phyloP scores from a whole-genome alignment of 2,113 vertebrate species.

The Plotosus lineatus region DNA sequence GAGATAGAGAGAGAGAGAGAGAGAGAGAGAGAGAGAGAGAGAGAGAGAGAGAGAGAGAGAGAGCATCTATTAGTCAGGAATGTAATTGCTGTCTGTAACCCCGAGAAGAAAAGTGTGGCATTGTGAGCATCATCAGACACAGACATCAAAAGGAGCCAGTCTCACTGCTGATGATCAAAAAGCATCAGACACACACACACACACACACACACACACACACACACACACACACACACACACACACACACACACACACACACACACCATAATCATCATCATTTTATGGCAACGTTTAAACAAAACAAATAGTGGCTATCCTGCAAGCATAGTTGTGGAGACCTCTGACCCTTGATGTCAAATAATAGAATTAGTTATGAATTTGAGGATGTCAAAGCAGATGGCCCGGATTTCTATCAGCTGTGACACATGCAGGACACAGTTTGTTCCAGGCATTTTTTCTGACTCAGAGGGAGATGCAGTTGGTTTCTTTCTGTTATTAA shows the following conservation, averaged over 20 bases:
- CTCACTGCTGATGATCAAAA: neutral
- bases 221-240: neutral
- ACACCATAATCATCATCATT: too few relatives aligned
- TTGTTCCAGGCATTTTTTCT: neutral
- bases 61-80: conserved; percentile 50
- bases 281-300: too few relatives aligned
- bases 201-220: neutral
- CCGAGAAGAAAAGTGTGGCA: neutral
- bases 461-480: neutral
- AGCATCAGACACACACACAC: neutral
- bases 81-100: conserved; percentile 54
- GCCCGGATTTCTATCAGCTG: neutral
- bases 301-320: neutral
- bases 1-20: conserved; percentile 1
- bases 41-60: conserved; percentile 33
- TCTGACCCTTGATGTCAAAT: conserved; percentile 12
- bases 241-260: neutral
- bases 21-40: neutral
- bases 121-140: neutral
- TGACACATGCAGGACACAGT: conserved; percentile 12
- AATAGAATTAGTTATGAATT: conserved; percentile 14
- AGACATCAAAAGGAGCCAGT: neutral
- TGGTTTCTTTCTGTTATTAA: neutral
- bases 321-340: conserved; percentile 12
- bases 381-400: conserved; percentile 4